phyloP scores from a whole-genome alignment of 2,888 invertebrate species.

The Cosmopolites sordidus region DNA sequence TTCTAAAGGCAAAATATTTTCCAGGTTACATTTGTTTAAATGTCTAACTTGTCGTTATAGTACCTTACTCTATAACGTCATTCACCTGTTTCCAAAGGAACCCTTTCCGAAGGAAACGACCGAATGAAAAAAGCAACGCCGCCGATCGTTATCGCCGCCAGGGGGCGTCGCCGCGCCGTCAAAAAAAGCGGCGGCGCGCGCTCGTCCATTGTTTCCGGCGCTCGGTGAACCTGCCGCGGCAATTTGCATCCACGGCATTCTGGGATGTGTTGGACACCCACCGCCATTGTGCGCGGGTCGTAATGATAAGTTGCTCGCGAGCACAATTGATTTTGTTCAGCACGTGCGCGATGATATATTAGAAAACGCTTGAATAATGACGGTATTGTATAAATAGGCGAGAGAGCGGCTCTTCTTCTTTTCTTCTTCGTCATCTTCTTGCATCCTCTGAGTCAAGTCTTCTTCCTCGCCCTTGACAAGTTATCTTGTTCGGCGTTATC shows the following conservation, averaged over 20 bases:
- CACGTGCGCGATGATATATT: conserved; percentile 48
- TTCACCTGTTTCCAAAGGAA: too few relatives aligned
- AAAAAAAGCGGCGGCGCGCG: conserved; percentile 34
- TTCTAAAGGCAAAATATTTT: too few relatives aligned
- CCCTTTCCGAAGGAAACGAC: too few relatives aligned
- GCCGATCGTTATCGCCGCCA: too few relatives aligned
- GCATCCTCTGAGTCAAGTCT: too few relatives aligned
- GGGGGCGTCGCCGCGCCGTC: conserved; percentile 16
- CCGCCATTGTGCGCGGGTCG: conserved; percentile 44
- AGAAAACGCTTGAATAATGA: conserved; percentile 48
- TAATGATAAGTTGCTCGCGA: conserved; percentile 40
- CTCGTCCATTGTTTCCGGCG: conserved; percentile 30
- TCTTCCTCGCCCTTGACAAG: too few relatives aligned
- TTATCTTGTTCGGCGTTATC: too few relatives aligned
- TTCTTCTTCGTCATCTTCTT: conserved; percentile 10
- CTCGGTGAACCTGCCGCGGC: conserved; percentile 35
- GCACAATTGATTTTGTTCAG: conserved; percentile 47
- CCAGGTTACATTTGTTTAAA: too few relatives aligned
- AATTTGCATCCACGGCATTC: conserved; percentile 42
- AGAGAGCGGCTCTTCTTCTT: conserved; percentile 13
- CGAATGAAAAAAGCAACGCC: too few relatives aligned
- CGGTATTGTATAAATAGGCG: conserved; percentile 41
- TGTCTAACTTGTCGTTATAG: too few relatives aligned
- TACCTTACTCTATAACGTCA: too few relatives aligned
- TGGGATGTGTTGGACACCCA: conserved; percentile 41